Evolutionary conservation across 2,888 invertebrate species (phyloP).

Genomic region (Ariolimax columbianus): DNA sequence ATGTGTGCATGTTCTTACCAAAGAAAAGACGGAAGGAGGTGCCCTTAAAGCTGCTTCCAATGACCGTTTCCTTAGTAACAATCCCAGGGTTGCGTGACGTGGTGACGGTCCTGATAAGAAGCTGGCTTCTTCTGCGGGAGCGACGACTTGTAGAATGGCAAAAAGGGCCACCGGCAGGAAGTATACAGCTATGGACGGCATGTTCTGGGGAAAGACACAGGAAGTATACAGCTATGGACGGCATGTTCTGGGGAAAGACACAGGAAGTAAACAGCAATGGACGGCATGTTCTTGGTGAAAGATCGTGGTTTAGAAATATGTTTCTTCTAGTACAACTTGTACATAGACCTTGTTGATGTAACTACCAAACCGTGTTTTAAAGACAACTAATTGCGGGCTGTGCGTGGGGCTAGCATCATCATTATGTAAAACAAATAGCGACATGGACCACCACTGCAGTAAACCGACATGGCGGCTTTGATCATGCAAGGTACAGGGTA

Average conservation of each 20-base stretch:
- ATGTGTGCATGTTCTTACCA: not conserved
- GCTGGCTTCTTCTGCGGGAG: constrained; percentile 33
- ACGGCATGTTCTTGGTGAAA: constrained; percentile 32
- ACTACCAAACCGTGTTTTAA: too few relatives aligned
- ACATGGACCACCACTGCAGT: too few relatives aligned
- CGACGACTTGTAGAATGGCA: constrained; percentile 34
- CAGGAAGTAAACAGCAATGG: constrained; percentile 25
- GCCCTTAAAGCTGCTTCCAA: constrained; percentile 32
- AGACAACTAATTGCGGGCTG: too few relatives aligned
- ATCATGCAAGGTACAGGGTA: too few relatives aligned
- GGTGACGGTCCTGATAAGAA: constrained; percentile 5
- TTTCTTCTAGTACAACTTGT: too few relatives aligned
- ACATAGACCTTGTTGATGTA: too few relatives aligned
- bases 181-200: constrained; percentile 34
- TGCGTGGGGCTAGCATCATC: too few relatives aligned
- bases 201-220: constrained; percentile 18
- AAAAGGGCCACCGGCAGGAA: constrained; percentile 35
- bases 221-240: constrained; percentile 27
- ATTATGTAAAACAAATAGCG: too few relatives aligned
- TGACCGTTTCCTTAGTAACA: constrained; percentile 38
- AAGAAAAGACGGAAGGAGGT: constrained; percentile 11
- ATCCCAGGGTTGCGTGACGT: constrained; percentile 5
- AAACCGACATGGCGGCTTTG: too few relatives aligned
- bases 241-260: constrained; percentile 27
- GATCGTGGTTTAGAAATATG: too few relatives aligned